These are phyloP conservation scores for Slavum lentiscoides DNA, from an alignment of 2,888 invertebrate species.

Conservation along the genomic window DNA sequence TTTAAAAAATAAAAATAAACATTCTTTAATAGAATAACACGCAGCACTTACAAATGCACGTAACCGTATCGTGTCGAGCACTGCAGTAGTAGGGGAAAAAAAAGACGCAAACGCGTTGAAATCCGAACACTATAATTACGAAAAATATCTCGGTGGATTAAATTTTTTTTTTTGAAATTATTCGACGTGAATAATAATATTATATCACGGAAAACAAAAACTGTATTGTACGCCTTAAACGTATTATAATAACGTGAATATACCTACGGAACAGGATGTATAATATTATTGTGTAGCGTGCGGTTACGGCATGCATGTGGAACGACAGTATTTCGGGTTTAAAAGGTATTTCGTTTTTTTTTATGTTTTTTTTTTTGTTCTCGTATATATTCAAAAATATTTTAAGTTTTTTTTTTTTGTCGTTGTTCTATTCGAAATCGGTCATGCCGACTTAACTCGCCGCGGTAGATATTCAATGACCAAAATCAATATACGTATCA, in stretches of 20 bases:
- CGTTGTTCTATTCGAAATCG: neutral
- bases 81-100: too few species aligned
- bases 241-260: neutral
- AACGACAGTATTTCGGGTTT: neutral
- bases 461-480: conserved; percentile 15
- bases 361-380: neutral
- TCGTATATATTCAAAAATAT: neutral
- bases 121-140: too few species aligned
- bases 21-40: too few species aligned
- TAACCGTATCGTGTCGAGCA: too few species aligned
- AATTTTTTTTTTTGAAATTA: too few species aligned
- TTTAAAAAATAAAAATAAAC: too few species aligned
- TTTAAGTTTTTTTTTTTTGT: neutral
- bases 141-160: too few species aligned
- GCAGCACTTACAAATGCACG: too few species aligned
- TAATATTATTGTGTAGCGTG: neutral
- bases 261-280: neutral
- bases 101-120: too few species aligned
- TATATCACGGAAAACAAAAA: neutral
- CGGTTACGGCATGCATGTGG: neutral
- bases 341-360: neutral
- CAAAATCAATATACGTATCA: conserved; percentile 26
- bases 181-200: too few species aligned
- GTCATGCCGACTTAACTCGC: neutral
- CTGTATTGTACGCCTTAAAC: neutral